phyloP scores from a whole-genome alignment of 2,888 invertebrate genomes.

The Polydrusus cervinus region DNA sequence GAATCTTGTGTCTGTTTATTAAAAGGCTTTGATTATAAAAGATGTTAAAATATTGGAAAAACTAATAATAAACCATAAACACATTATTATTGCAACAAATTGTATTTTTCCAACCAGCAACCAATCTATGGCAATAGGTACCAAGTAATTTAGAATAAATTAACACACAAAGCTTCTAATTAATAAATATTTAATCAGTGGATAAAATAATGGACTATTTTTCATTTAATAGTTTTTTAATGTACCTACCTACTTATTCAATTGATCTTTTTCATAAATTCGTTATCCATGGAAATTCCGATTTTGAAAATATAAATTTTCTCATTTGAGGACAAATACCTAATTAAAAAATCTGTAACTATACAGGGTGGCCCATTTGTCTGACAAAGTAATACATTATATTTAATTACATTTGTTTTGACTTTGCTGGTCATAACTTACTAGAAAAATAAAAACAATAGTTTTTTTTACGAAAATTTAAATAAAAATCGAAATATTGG shows the following conservation, averaged over 20 bases:
- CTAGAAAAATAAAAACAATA: too few relatives aligned
- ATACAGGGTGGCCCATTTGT: too few relatives aligned
- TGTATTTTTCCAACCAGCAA: conserved; percentile 23
- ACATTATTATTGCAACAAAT: conserved; percentile 34
- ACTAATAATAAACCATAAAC: conserved; percentile 26
- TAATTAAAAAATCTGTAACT: too few relatives aligned
- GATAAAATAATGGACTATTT: conserved; percentile 25
- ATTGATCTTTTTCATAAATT: conserved; percentile 32
- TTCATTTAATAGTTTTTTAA: conserved; percentile 41
- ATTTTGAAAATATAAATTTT: conserved; percentile 1
- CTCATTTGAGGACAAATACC: not conserved
- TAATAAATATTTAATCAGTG: conserved; percentile 37
- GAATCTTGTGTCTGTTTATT: not conserved
- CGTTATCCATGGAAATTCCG: conserved; percentile 7
- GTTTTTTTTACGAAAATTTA: too few relatives aligned
- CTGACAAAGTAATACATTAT: too few relatives aligned
- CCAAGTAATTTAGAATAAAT: conserved; percentile 42
- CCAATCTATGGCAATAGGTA: conserved; percentile 26
- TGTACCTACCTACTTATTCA: conserved; percentile 33
- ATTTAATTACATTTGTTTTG: too few relatives aligned
- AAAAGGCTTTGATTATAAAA: not conserved
- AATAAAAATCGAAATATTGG: too few relatives aligned
- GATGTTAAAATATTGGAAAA: conserved; percentile 1
- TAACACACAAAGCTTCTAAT: conserved; percentile 33
- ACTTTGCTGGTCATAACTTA: too few relatives aligned